Evolutionary conservation across 2,797 vertebrate species (phyloP).

Genomic region (Lindbergichthys nudifrons): DNA sequence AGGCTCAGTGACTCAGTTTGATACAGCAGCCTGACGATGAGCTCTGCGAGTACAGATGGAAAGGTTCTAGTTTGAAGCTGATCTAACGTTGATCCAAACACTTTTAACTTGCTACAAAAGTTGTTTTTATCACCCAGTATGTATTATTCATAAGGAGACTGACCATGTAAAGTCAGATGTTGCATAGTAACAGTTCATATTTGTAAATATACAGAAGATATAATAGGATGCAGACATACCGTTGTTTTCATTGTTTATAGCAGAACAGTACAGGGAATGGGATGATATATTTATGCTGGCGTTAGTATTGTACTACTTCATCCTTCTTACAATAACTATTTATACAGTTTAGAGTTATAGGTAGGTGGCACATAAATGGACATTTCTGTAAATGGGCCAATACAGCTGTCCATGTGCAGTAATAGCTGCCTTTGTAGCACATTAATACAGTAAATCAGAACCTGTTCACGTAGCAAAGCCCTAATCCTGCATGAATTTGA

Average conservation of each 20-base stretch:
- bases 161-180: conserved; percentile 13
- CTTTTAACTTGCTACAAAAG: not conserved
- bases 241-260: not conserved
- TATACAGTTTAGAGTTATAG: too few species aligned
- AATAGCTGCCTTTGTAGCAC: too few species aligned
- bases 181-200: conserved; percentile 1
- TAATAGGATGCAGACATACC: conserved; percentile 6
- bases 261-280: not conserved
- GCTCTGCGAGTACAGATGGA: conserved; percentile 24
- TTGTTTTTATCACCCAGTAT: not conserved
- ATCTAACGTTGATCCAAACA: not conserved
- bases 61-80: not conserved
- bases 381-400: too few species aligned
- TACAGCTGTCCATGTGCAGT: too few species aligned
- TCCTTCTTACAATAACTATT: too few species aligned
- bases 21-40: not conserved
- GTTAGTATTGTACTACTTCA: not conserved
- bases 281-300: not conserved
- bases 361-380: too few species aligned
- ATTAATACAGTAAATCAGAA: too few species aligned
- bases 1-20: conserved; percentile 3
- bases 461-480: too few species aligned
- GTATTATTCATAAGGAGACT: not conserved
- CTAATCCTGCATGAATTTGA: too few species aligned
- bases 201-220: not conserved